phyloP scores from a whole-genome alignment of 2,113 vertebrate species.

The Sphyrna mokarran region DNA sequence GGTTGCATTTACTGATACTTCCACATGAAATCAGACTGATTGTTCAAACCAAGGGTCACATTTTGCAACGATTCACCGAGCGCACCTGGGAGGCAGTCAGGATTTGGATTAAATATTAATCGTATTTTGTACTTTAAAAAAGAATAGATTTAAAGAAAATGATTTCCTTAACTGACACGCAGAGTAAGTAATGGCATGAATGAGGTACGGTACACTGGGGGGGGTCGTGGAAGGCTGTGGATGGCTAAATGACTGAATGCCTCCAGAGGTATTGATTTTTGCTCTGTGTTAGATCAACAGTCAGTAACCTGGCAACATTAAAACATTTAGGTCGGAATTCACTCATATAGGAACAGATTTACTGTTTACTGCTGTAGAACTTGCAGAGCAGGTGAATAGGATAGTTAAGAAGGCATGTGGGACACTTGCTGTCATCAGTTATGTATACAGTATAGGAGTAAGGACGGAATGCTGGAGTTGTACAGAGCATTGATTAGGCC shows the following conservation, averaged over 20 bases:
- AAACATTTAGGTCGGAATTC: not conserved
- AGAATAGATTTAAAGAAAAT: not conserved
- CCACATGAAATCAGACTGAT: not conserved
- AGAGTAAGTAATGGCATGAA: not conserved
- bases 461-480: too few relatives aligned
- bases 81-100: not conserved
- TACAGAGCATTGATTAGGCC: too few relatives aligned
- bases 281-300: not conserved
- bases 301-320: not conserved
- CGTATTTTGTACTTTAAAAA: not conserved
- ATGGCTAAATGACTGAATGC: not conserved
- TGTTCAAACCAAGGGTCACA: slow-evolving; percentile 10
- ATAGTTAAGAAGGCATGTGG: too few relatives aligned
- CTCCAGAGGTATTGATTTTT: not conserved
- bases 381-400: too few relatives aligned
- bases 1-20: not conserved
- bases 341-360: not conserved
- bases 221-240: not conserved
- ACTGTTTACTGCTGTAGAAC: too few relatives aligned
- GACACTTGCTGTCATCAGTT: too few relatives aligned
- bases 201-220: too few relatives aligned
- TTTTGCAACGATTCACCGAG: not conserved
- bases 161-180: slow-evolving; percentile 21
- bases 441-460: too few relatives aligned
- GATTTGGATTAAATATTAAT: too few relatives aligned